Conservation (phyloP, 1,140 invertebrate genomes). For the Plectrocnemia conspersa region DNA sequence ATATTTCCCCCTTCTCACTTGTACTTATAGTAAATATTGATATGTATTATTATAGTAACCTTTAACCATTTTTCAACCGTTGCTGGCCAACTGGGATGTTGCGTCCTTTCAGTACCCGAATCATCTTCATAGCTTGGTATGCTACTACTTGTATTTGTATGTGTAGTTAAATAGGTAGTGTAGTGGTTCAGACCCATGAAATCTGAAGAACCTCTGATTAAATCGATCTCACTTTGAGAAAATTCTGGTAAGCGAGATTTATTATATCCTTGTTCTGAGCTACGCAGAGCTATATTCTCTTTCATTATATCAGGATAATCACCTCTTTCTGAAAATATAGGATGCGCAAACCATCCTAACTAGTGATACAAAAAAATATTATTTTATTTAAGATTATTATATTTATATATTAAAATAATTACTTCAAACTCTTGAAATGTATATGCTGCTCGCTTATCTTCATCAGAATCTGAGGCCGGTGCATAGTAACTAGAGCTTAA, state of each 20-base stretch:
- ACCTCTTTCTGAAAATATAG: slow-evolving; percentile 56
- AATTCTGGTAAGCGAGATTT: slow-evolving; percentile 56
- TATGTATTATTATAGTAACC: no score
- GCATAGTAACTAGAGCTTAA: slow-evolving; percentile 49
- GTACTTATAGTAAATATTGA: no score
- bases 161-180: slow-evolving; percentile 45
- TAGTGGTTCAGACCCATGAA: slow-evolving; percentile 62
- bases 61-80: slow-evolving; percentile 51
- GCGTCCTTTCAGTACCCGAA: slow-evolving; percentile 44
- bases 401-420: slow-evolving; percentile 16
- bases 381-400: not conserved
- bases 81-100: slow-evolving; percentile 47
- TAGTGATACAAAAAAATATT: slow-evolving; percentile 38
- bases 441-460: slow-evolving; percentile 48
- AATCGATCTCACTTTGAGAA: slow-evolving; percentile 51
- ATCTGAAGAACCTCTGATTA: slow-evolving; percentile 56
- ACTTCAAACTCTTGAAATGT: slow-evolving; percentile 42
- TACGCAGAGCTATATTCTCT: slow-evolving; percentile 51
- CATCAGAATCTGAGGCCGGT: slow-evolving; percentile 39
- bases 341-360: slow-evolving; percentile 59
- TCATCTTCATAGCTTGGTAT: slow-evolving; percentile 52
- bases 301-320: slow-evolving; percentile 61
- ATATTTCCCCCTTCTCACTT: no score
- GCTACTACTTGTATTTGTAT: not conserved
- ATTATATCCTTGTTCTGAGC: slow-evolving; percentile 52